Evolutionary conservation across 2,797 vertebrate species (phyloP), one percentile per base, ranked within the genome.

Genomic region (Peromyscus nudipes): DNA sequence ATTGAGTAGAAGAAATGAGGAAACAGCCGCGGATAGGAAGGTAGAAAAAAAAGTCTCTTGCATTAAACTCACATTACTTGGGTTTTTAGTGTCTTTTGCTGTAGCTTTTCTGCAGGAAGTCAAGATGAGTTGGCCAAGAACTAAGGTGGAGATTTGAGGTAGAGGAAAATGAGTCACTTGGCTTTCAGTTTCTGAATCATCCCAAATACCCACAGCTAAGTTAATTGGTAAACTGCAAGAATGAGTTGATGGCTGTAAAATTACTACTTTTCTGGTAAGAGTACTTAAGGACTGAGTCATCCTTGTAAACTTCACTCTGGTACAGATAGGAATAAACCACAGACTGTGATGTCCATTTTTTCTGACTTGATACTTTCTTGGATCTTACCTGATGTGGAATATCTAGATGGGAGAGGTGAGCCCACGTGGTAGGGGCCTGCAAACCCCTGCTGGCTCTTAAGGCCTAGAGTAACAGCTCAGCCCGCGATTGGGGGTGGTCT

Each of bases 1-100:
- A 17, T 91, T 73, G 95, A 94, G 11, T 89, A 84, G 57, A 95
- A 95, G 62, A 84, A 95, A 97, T 94, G 84, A 96, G 96, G 96
- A 97, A 98, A 23, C 37, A 60, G 16, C 31, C 40, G 0, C 69
- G n/a, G 46, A 25, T 86, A 55, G 89, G 64, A 73, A 95, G 60
- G 62, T 81, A 67, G 55, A n/a, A 86, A 95, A 90, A 89, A 49
- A 31, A 6, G 73, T 1, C 94, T 57, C 46, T 80, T 85, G 73
- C 11, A 27, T 81, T 88, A 49, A 9, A 34, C 60, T 93, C 57
- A 65, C 5, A 34, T 34, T 79, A 23, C 46, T 73, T 89, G 9
- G 7, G 2, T 87, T 97, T 92, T 69, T 34, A 94, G 90, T 79
- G 71, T 91, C 83, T 96, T 93, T 95, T 43, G 16, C 37, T 91